Conservation (phyloP, 1,140 invertebrate genomes). For the Panagrolaimus sp. region DNA sequence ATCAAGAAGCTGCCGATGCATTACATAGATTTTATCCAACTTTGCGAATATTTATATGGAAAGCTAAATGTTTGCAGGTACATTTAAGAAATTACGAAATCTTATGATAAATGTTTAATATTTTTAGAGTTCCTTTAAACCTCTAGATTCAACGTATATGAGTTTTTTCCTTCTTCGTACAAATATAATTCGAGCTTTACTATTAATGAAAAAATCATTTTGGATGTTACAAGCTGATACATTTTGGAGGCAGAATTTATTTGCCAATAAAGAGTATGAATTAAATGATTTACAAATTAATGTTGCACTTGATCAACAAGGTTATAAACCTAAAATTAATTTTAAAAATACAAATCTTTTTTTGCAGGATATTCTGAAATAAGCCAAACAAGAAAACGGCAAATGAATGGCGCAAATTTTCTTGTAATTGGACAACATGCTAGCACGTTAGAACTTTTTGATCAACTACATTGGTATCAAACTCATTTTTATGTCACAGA, state of each 20-base stretch:
- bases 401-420: constrained; percentile 43
- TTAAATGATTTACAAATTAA: constrained; percentile 15
- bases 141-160: constrained; percentile 37
- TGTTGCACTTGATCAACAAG: constrained; percentile 37
- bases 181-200: constrained; percentile 34
- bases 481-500: constrained; percentile 38
- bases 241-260: constrained; percentile 29
- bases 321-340: neutral
- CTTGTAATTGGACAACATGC: constrained; percentile 22
- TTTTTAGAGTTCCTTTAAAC: constrained; percentile 34
- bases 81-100: neutral
- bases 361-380: constrained; percentile 21
- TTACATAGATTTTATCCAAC: constrained; percentile 25
- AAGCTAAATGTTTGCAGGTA: constrained; percentile 35
- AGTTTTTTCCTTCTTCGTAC: constrained; percentile 40
- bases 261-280: constrained; percentile 10
- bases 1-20: constrained; percentile 25
- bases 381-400: constrained; percentile 21
- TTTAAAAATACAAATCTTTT: too few relatives aligned
- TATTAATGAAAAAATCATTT: constrained; percentile 27
- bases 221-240: constrained; percentile 45
- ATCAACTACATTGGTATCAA: constrained; percentile 30
- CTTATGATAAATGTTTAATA: constrained; percentile 5
- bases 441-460: constrained; percentile 22
- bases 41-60: constrained; percentile 28